Conservation (phyloP, 2,888 invertebrate species). For the Petrolisthes cinctipes region DNA sequence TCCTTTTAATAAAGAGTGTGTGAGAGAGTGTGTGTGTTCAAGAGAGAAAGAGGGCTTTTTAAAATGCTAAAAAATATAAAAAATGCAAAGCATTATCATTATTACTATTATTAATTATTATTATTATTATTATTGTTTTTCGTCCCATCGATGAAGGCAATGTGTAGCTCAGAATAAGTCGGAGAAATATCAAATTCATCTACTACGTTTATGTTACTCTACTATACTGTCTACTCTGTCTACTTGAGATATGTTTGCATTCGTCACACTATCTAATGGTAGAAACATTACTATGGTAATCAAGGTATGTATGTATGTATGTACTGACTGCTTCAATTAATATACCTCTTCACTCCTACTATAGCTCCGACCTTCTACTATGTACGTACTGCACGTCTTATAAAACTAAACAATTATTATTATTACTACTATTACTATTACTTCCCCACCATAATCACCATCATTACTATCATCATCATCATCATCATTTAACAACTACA, state of each 20-base stretch:
- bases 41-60: constrained; percentile 6
- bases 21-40: too few species aligned
- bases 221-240: not conserved
- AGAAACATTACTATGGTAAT: not conserved
- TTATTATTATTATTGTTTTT: not conserved
- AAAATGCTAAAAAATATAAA: not conserved
- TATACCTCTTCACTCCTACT: too few species aligned
- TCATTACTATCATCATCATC: too few species aligned
- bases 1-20: not conserved
- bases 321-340: too few species aligned
- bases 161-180: constrained; percentile 24
- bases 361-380: too few species aligned
- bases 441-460: too few species aligned
- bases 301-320: too few species aligned
- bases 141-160: constrained; percentile 22
- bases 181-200: constrained; percentile 35
- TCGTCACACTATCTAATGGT: constrained; percentile 7
- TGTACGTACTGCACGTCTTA: too few species aligned
- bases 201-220: not conserved
- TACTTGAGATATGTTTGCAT: constrained; percentile 16
- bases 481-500: too few species aligned
- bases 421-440: too few species aligned
- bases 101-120: constrained; percentile 7
- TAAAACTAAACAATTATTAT: too few species aligned
- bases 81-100: constrained; percentile 7